phyloP scores from a whole-genome alignment of 1,140 invertebrate genomes.

The Portunus trituberculatus region DNA sequence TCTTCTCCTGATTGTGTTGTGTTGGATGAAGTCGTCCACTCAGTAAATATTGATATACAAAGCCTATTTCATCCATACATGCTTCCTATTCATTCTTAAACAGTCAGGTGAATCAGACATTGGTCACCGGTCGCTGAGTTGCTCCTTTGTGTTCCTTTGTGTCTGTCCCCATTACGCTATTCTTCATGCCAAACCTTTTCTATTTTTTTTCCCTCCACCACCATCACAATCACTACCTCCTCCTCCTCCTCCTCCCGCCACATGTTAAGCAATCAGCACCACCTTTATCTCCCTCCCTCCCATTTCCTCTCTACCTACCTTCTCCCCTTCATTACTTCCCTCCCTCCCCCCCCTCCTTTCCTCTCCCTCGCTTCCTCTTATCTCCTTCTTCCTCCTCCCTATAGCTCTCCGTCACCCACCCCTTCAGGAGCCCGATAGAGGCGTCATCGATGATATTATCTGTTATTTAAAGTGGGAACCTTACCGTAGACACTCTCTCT shows the following conservation, averaged over 20 bases:
- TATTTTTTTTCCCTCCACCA: not conserved
- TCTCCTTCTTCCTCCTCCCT: not conserved
- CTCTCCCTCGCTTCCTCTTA: not conserved
- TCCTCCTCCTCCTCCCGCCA: not conserved
- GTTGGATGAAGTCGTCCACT: no score
- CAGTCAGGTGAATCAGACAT: no score
- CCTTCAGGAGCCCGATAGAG: not conserved
- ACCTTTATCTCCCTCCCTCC: not conserved
- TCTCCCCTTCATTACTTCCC: not conserved
- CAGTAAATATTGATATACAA: no score
- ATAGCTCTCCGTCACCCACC: not conserved
- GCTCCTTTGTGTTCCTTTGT: no score
- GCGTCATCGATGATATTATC: no score
- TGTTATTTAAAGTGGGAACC: no score
- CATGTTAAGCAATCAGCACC: not conserved
- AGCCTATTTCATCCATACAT: no score
- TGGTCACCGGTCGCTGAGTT: no score
- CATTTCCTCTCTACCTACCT: not conserved
- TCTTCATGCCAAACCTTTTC: not conserved
- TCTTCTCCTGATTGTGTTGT: no score
- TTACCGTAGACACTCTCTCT: not conserved
- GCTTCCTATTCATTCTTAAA: no score
- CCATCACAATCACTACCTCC: not conserved
- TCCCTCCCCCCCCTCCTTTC: not conserved
- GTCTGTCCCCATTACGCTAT: no score